phyloP scores from a whole-genome alignment of 1,140 invertebrate genomes.

The Calephelis nemesis region DNA sequence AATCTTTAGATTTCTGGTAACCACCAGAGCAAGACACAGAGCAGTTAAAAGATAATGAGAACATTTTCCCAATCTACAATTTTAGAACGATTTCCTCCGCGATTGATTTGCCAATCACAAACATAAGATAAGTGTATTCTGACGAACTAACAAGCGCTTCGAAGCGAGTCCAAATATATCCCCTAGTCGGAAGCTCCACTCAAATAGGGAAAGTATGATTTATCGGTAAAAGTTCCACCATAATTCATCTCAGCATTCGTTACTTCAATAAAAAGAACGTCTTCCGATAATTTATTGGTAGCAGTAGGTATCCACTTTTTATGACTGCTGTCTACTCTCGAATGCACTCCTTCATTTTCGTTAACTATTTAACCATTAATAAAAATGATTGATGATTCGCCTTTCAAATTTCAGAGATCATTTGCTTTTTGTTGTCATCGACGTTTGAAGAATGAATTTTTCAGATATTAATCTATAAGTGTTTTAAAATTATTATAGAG shows the following conservation, averaged over 20 bases:
- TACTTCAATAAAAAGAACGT: constrained; percentile 76
- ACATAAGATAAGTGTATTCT: constrained; percentile 56
- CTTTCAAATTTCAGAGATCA: neutral
- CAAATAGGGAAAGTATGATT: constrained; percentile 66
- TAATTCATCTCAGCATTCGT: constrained; percentile 76
- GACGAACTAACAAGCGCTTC: constrained; percentile 57
- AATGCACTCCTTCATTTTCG: constrained; percentile 37
- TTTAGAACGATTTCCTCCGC: neutral
- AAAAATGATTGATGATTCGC: constrained; percentile 37
- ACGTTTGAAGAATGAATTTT: neutral
- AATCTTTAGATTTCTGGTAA: too few relatives aligned
- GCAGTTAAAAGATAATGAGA: too few relatives aligned
- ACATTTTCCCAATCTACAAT: neutral
- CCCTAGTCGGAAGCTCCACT: constrained; percentile 57
- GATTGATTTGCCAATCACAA: constrained; percentile 45
- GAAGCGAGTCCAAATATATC: constrained; percentile 60
- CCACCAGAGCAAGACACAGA: too few relatives aligned
- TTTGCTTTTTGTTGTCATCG: neutral
- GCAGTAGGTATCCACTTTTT: constrained; percentile 58
- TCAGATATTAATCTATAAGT: neutral
- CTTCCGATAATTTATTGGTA: constrained; percentile 71
- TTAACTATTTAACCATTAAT: constrained; percentile 53
- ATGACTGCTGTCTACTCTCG: constrained; percentile 65
- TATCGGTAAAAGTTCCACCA: constrained; percentile 72
- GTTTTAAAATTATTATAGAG: too few relatives aligned